phyloP scores from a whole-genome alignment of 2,797 vertebrate species.

The Hyperoplus immaculatus region DNA sequence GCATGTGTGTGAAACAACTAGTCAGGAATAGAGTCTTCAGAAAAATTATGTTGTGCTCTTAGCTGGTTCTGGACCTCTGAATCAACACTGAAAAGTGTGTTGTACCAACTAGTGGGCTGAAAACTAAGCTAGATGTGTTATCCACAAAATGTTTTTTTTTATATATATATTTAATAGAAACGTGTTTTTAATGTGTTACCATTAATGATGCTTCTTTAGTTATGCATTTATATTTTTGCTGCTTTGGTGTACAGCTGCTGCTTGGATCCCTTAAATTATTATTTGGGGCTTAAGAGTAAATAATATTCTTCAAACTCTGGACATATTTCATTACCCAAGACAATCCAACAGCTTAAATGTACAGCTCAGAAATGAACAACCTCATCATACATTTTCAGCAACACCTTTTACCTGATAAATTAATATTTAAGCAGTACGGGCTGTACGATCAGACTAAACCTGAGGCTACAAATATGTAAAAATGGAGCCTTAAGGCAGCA shows the following conservation, averaged over 20 bases:
- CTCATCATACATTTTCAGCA: background rate
- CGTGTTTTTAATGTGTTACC: background rate
- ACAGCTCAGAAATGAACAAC: background rate
- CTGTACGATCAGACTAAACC: background rate
- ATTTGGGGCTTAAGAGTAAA: background rate
- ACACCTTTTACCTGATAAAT: conserved; percentile 1
- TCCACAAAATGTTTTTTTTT: background rate
- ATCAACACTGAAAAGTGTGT: no score
- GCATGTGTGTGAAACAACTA: background rate
- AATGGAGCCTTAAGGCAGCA: conserved; percentile 3
- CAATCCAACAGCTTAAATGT: background rate
- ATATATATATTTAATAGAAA: background rate
- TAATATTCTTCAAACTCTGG: background rate
- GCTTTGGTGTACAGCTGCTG: background rate
- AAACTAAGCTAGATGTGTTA: background rate
- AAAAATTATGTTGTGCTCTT: background rate
- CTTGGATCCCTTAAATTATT: background rate
- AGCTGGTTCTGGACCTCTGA: background rate
- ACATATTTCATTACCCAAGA: background rate
- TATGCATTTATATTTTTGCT: background rate
- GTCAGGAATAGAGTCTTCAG: background rate
- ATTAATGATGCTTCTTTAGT: background rate
- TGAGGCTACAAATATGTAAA: background rate
- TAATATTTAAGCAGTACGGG: background rate
- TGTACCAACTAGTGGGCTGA: background rate